Base-by-base conservation (phyloP, 2,888 invertebrate species). In the Papilio elwesi region DNA sequence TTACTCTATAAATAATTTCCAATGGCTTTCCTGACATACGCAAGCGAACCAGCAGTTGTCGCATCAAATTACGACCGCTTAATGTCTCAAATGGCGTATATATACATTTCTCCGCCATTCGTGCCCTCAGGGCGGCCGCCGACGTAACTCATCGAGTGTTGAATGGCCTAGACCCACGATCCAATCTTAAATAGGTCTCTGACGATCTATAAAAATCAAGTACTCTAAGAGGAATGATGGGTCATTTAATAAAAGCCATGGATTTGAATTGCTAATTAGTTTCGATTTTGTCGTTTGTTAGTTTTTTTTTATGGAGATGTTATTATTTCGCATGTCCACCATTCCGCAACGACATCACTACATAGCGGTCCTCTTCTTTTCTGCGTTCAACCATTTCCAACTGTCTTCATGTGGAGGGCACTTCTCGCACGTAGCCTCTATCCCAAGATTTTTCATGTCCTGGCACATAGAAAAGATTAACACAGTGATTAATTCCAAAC, bases 101-200 rank as follows among this genome's bases (percentile, higher is more conserved):
- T 48, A 65, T 64, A 51, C 51, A 51, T 65, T 65, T 15, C 15
- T 10, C 5, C 13, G 43, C 36, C 13, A 38, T 51, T 65, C 49
- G 65, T n/a, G 48, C 49, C 65, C 65, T 65, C 51, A 65, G 51
- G 65, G 65, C 49, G 13, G 49, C n/a, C 43, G n/a, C 0, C 53
- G 15, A 8, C 10, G 9, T 8, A 43, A 38, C 8, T 13, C 51
- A 36, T 51, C 65, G 51, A 51, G 49, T 51, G 49, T 49, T 51
- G 65, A 38, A 51, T 65, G 51, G 36, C 65, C 65, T 65, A 65
- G 65, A 65, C 38, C 67, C 59, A n/a, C n/a, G 43, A 62, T 62
- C n/a, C 57, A 59, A 62, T 43, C 59, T 62, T 43, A 62, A 62
- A 62, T 62, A 62, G 59, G 59, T 62, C 59, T 62, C 59, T 38